Evolutionary conservation across 2,113 vertebrate species (phyloP).

Genomic region (Promerops cafer): DNA sequence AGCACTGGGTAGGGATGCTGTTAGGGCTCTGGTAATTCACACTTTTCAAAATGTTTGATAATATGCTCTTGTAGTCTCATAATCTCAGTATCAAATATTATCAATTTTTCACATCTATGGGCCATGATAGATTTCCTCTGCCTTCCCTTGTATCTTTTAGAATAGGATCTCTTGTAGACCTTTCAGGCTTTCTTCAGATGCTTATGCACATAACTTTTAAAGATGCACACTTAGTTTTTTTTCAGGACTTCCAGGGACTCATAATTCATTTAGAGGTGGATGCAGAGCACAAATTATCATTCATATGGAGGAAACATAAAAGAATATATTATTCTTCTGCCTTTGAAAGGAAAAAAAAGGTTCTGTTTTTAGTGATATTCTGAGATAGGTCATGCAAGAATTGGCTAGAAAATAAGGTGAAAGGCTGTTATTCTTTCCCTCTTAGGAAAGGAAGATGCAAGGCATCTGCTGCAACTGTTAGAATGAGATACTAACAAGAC

Average conservation of each 20-base stretch:
- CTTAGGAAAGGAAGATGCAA: not conserved
- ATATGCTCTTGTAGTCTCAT: not conserved
- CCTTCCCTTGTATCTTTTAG: not conserved
- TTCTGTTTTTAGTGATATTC: not conserved
- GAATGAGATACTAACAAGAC: not conserved
- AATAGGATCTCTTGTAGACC: not conserved
- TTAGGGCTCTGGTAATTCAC: not conserved
- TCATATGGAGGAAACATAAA: not conserved
- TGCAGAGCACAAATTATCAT: not conserved
- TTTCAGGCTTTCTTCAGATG: not conserved
- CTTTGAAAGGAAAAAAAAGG: not conserved
- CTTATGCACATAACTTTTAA: not conserved
- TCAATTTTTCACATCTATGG: not conserved
- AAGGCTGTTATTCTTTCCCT: not conserved
- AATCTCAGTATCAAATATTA: not conserved
- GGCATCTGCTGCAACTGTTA: not conserved
- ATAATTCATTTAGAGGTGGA: not conserved
- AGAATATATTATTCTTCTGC: not conserved
- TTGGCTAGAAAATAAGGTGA: not conserved
- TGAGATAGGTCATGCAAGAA: not conserved
- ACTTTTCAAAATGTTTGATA: not conserved
- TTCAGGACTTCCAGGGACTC: not conserved
- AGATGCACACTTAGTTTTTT: not conserved
- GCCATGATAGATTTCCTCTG: not conserved
- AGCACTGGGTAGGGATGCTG: not conserved